phyloP scores from a whole-genome alignment of 2,113 vertebrate genomes.

The Telmatochromis brachygnathus region DNA sequence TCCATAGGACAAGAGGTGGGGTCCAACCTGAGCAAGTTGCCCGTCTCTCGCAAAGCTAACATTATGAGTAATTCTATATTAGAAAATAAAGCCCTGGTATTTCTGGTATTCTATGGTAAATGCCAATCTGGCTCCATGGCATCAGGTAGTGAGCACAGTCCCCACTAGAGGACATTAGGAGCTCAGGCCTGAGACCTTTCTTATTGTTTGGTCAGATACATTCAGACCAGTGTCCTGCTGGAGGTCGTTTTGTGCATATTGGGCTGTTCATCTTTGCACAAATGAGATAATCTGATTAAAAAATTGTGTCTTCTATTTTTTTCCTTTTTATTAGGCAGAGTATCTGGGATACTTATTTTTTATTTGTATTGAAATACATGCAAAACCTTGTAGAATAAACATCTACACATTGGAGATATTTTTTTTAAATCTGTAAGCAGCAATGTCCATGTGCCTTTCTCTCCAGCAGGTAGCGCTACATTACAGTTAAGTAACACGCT shows the following conservation, averaged over 20 bases:
- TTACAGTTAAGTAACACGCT: neutral
- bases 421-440: no score
- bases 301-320: neutral
- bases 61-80: neutral
- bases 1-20: neutral
- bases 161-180: neutral
- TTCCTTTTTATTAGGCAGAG: neutral
- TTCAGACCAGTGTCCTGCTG: neutral
- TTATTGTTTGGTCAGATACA: neutral
- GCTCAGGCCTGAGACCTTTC: neutral
- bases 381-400: neutral
- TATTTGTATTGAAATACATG: neutral
- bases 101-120: neutral
- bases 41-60: neutral
- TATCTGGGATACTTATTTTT: neutral
- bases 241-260: neutral
- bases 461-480: neutral
- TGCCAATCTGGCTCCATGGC: neutral
- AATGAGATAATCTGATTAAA: neutral
- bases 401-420: neutral
- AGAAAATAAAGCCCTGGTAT: neutral
- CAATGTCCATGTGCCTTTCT: neutral
- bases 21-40: neutral
- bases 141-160: neutral
- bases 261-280: neutral